These are phyloP conservation scores for Phaetusa simplex DNA, from an alignment of 2,113 vertebrate species.

Conservation along the genomic window DNA sequence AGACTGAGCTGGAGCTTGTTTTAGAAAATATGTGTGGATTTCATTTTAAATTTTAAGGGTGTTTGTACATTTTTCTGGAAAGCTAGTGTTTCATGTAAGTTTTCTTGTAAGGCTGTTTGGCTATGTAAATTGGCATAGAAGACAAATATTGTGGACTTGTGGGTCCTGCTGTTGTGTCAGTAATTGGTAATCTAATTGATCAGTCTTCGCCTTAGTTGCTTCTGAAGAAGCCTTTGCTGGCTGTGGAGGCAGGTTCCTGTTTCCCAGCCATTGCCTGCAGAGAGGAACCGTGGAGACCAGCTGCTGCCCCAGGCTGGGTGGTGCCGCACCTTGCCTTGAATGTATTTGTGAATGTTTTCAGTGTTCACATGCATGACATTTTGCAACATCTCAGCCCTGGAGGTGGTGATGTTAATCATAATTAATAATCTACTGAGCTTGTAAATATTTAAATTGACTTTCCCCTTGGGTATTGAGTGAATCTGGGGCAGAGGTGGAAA, in stretches of 20 bases:
- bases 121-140: background rate
- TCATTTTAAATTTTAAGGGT: background rate
- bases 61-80: background rate
- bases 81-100: background rate
- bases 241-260: background rate
- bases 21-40: background rate
- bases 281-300: background rate
- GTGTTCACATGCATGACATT: background rate
- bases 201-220: background rate
- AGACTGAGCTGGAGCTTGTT: background rate
- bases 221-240: background rate
- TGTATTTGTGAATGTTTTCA: background rate
- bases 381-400: constrained; percentile 14
- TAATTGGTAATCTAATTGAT: background rate
- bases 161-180: background rate
- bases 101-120: background rate
- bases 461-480: background rate
- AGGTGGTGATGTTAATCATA: constrained; percentile 16
- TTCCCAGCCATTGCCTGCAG: background rate
- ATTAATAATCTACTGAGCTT: constrained; percentile 28
- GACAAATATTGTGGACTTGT: background rate
- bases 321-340: background rate
- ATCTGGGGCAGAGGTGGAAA: background rate
- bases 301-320: background rate
- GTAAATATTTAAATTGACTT: constrained; percentile 17